Conservation (phyloP, 2,113 vertebrate species). For the Casuarius casuarius region DNA sequence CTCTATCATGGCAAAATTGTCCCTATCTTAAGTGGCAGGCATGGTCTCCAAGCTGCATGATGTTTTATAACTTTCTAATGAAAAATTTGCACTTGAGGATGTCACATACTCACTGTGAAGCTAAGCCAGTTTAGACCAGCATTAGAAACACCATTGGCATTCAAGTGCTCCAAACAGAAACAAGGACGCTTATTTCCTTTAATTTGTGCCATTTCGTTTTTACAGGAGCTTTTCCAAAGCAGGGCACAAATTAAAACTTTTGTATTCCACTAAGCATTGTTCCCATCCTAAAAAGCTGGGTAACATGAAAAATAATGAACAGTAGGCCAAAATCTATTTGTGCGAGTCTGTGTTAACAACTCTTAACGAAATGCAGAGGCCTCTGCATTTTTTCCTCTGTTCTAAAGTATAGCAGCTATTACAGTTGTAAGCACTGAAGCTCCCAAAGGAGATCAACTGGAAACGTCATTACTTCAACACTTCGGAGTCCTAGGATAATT, state of each 20-base stretch:
- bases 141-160: not conserved
- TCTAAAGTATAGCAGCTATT: not conserved
- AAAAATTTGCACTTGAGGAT: not conserved
- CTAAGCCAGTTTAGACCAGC: not conserved
- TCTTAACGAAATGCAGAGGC: not conserved
- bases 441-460: slow-evolving; percentile 27
- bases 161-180: not conserved
- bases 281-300: not conserved
- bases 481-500: not conserved
- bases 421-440: not conserved
- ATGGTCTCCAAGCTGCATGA: fast-evolving
- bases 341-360: not conserved
- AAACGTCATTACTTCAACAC: slow-evolving; percentile 30
- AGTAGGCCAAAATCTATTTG: not conserved
- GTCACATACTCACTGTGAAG: fast-evolving
- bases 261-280: not conserved
- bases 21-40: not conserved
- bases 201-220: not conserved
- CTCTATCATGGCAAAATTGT: fast-evolving
- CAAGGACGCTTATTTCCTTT: fast-evolving
- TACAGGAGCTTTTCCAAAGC: not conserved
- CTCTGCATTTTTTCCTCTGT: not conserved
- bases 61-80: not conserved
- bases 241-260: not conserved
- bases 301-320: fast-evolving